Conservation (phyloP, 2,888 invertebrate genomes). For the Eilema sororculum region DNA sequence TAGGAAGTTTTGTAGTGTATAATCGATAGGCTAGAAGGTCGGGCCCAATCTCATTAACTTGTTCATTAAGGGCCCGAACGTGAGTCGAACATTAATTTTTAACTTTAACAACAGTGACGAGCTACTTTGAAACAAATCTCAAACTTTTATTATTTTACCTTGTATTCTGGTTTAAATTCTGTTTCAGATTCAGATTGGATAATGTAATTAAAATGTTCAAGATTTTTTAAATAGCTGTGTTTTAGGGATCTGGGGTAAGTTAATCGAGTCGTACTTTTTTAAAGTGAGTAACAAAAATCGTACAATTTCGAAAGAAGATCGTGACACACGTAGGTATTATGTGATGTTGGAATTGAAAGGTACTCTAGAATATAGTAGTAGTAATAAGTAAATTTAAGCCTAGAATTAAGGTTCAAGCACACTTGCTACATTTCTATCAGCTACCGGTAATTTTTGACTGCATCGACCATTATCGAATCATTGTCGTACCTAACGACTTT, state of each 20-base stretch:
- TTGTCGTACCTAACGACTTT: no score
- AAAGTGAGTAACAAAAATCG: not conserved
- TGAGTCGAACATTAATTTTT: constrained; percentile 70
- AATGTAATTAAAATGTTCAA: constrained; percentile 18
- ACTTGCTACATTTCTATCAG: no score
- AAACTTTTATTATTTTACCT: constrained; percentile 48
- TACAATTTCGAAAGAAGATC: not conserved
- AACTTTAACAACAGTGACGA: constrained; percentile 46
- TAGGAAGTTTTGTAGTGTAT: constrained; percentile 46
- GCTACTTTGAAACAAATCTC: constrained; percentile 45
- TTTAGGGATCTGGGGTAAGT: not conserved
- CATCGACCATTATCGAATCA: no score
- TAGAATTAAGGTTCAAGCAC: no score
- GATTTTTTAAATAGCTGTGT: constrained; percentile 7
- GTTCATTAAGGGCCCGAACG: constrained; percentile 79
- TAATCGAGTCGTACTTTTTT: not conserved
- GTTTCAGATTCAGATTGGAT: constrained; percentile 20
- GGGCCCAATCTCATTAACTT: constrained; percentile 77
- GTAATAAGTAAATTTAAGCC: no score
- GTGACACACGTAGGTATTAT: not conserved
- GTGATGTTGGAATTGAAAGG: no score
- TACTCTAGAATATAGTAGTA: no score
- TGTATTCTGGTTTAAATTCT: constrained; percentile 41
- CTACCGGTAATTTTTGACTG: no score
- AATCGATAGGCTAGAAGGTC: constrained; percentile 73